A percentile compares a stretch with the other conserved stretches of the same genome.
These are phyloP conservation scores for Megathymus violae DNA, from an alignment of 1,140 invertebrate genomes.

Conservation along the genomic window DNA sequence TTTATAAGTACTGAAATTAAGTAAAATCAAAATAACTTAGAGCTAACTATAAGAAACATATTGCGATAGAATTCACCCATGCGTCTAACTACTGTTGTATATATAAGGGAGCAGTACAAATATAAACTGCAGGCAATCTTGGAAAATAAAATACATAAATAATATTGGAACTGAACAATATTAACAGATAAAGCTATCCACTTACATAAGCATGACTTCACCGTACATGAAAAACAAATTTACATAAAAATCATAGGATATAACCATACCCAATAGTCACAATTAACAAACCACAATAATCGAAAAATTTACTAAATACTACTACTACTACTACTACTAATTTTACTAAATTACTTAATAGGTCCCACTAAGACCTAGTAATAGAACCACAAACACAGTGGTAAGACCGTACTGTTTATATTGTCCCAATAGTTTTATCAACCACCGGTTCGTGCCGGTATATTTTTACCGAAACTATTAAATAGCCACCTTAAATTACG, in stretches of 20 bases:
- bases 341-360: too few species aligned
- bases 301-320: not conserved
- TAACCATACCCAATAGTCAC: not conserved
- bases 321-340: too few species aligned
- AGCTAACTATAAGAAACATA: too few species aligned
- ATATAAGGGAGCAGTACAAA: not conserved
- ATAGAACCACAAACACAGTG: not conserved
- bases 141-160: not conserved
- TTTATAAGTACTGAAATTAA: too few species aligned
- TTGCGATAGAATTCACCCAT: too few species aligned
- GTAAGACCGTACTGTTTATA: not conserved
- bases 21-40: too few species aligned
- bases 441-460: too few species aligned
- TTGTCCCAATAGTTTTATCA: constrained; percentile 6
- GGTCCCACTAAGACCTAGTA: not conserved
- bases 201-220: not conserved
- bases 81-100: not conserved
- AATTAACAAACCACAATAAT: not conserved
- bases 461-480: too few species aligned
- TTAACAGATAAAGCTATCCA: constrained; percentile 2
- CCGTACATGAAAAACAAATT: not conserved
- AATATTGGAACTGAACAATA: not conserved
- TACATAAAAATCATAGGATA: too few species aligned
- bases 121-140: not conserved
- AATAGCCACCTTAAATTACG: too few species aligned